Evolutionary conservation across 2,888 invertebrate genomes (phyloP).

Genomic region (Trachelus tabidus): DNA sequence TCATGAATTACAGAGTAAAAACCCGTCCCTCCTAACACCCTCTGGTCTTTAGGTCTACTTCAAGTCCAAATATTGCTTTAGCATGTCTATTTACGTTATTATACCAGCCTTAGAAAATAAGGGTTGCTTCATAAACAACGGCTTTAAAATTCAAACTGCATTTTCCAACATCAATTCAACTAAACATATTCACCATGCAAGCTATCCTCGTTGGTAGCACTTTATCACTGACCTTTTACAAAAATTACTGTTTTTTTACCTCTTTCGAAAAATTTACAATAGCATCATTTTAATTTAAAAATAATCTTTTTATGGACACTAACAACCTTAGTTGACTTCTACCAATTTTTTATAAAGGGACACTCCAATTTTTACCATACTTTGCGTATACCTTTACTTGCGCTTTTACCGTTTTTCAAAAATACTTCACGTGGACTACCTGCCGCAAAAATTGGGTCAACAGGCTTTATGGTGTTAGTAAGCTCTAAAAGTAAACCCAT

Average conservation of each 20-base stretch:
- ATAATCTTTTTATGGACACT: neutral
- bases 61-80: conserved; percentile 19
- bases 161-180: neutral
- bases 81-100: conserved; percentile 30
- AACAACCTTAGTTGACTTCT: neutral
- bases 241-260: neutral
- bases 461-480: conserved; percentile 34
- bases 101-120: conserved; percentile 28
- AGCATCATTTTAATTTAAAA: neutral
- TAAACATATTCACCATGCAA: neutral
- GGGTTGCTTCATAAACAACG: conserved; percentile 10
- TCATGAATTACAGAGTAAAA: conserved; percentile 40
- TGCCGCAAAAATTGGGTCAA: conserved; percentile 46
- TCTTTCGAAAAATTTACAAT: neutral
- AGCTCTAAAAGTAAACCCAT: neutral
- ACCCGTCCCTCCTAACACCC: conserved; percentile 24
- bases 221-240: neutral
- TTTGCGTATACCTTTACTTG: neutral
- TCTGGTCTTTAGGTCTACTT: conserved; percentile 14
- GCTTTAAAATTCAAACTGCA: neutral
- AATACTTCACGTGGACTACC: conserved; percentile 22
- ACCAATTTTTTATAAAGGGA: neutral
- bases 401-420: conserved; percentile 28
- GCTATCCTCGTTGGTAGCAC: neutral
- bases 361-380: neutral